Evolutionary conservation across 1,140 invertebrate genomes (phyloP).

Genomic region (Pissodes strobi): DNA sequence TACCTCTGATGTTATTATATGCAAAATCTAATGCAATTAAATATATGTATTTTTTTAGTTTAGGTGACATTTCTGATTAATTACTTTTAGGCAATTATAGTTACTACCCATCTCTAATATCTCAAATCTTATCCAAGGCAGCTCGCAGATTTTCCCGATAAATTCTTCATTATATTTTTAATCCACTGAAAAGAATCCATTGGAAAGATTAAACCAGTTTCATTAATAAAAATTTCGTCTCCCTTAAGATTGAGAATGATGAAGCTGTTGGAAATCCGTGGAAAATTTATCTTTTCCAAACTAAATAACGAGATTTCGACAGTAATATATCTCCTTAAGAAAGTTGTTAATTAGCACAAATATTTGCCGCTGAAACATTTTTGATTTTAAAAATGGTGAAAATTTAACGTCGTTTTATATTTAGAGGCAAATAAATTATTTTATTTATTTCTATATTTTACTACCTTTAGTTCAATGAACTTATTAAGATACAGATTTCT

Average conservation of each 20-base stretch:
- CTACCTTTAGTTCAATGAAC: too few species aligned
- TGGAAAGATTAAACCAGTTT: constrained; percentile 18
- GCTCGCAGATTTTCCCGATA: not conserved
- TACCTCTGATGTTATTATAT: too few species aligned
- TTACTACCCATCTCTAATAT: too few species aligned
- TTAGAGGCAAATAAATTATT: too few species aligned
- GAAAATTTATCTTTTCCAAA: constrained; percentile 21
- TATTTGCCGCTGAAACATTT: not conserved
- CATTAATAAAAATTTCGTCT: constrained; percentile 22
- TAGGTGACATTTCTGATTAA: too few species aligned
- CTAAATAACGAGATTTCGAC: constrained; percentile 16
- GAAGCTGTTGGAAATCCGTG: constrained; percentile 13
- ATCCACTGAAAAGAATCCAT: not conserved
- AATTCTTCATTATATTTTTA: constrained; percentile 1
- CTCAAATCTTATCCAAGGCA: too few species aligned
- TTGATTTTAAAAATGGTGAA: not conserved
- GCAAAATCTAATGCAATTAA: too few species aligned
- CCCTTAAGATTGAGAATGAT: constrained; percentile 13
- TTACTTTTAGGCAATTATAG: too few species aligned
- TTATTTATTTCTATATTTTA: too few species aligned
- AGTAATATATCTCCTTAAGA: constrained; percentile 17
- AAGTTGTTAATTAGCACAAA: constrained; percentile 22
- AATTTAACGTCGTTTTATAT: too few species aligned
- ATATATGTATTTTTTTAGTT: too few species aligned
- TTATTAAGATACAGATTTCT: too few species aligned